Evolutionary conservation across 1,140 invertebrate genomes (phyloP), one percentile per base, ranked within the genome.

Genomic region (Atta colombica): DNA sequence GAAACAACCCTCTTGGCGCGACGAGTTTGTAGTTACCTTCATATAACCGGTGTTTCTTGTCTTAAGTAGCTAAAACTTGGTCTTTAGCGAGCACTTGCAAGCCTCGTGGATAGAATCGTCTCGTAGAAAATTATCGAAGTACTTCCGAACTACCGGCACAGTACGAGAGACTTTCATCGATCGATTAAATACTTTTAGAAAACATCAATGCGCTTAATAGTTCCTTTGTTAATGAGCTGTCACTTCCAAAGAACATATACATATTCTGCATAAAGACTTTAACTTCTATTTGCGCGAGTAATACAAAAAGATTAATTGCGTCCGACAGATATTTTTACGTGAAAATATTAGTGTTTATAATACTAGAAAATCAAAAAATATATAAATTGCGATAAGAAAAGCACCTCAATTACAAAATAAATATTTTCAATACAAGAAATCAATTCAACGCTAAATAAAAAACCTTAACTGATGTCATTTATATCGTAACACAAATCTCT

Each of bases 21-120:
- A 28, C 21, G 55, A 84, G 80, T 84, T 84, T 75, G 69, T 51
- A 84, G 80, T 63, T 75, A 51, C 80, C 80, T 84, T 75, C 69
- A n/a, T 63, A 31, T 84, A 74, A 84, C 25, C 55, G 55, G 55
- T 75, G 68, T 60, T 60, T 35, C 21, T 82, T 49, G 80, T 28
- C 55, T 51, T 61, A 61, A 74, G 69, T 74, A 61, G 80, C 21
- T 82, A n/a, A 75, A 84, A 84, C 69, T 75, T 74, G 28, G 69
- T 74, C 58, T 74, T 74, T 21, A 61, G 39, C 66, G 78, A 49
- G 18, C 28, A 4, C 14, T 84, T 39, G 53, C 35, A n/a, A 82
- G 1, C 14, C 49, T 39, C 49, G 65, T 39, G 49, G 66, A 49
- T 69, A 25, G 35, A 45, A 69, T 25, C 12, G n/a, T 68, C 21